Base-by-base conservation (phyloP, 2,113 vertebrate species). In the Anhinga rufa region DNA sequence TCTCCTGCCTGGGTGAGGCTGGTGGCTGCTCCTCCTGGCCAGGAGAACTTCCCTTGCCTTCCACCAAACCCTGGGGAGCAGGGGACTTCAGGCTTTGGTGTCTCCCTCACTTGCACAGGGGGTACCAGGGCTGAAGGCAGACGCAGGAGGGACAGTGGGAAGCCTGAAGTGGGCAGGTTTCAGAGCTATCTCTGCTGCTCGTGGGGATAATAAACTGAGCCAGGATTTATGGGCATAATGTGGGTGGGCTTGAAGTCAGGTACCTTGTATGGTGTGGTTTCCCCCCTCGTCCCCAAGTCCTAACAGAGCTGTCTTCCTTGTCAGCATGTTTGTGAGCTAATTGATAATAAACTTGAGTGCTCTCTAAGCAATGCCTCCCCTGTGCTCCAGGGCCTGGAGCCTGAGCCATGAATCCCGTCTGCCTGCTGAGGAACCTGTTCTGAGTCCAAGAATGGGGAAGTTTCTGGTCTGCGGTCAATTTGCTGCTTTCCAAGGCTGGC, bases 401-500 rank as follows among this genome's bases (percentile, higher is more conserved):
- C 54, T 74, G 83, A 94, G 90, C 95, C 49, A 55, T 77, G 81
- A 91, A 90, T 93, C 87, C 94, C 7, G 66, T 93, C 79, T 95
- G 92, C 93, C 70, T 93, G 81, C 95, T 97, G 91, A 91, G 91
- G 91, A 96, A 92, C 89, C 82, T 87, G 71, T 87, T 88, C 5
- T 4, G 77, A 94, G 74, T 95, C 84, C 88, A 91, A 81, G 91
- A 96, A 94, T 76, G 61, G 87, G 92, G 96, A 97, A 95, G 85
- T 88, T 90, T 95, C 89, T 97, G 82, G 93, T 96, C 92, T 97
- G 95, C 1, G 79, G 90, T 93, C 93, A 95, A 88, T 96, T 94
- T 96, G 89, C 83, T 94, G 66, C 91, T 95, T 96, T 97, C 95
- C 93, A 91, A 93, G 78, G 78, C 91, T 95, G 95, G 80, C 96